phyloP scores from a whole-genome alignment of 2,113 vertebrate species.

The Pluvianellus socialis region DNA sequence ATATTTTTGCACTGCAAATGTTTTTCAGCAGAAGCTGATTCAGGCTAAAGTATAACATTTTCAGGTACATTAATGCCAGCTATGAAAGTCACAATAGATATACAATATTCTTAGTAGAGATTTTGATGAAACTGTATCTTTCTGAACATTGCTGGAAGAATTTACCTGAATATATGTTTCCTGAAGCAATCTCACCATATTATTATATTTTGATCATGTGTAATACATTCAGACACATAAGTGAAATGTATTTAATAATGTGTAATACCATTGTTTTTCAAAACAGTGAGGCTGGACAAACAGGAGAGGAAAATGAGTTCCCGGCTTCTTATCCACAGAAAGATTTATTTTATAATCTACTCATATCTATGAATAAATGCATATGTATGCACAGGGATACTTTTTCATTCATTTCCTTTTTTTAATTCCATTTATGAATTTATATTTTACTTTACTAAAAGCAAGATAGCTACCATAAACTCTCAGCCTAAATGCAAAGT shows the following conservation, averaged over 20 bases:
- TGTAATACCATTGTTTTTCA: background rate
- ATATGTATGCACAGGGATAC: background rate
- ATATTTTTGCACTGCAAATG: background rate
- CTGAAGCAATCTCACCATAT: background rate
- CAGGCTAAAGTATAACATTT: background rate
- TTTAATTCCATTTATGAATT: background rate
- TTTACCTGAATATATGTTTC: background rate
- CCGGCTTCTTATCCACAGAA: background rate
- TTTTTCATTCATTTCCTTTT: background rate
- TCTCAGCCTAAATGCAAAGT: background rate
- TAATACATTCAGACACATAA: background rate
- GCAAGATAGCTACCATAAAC: background rate
- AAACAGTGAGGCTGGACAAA: background rate
- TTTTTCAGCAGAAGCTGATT: background rate
- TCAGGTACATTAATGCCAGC: conserved; percentile 28
- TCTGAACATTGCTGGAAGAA: background rate
- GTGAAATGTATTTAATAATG: background rate
- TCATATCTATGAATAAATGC: background rate
- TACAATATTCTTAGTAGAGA: background rate
- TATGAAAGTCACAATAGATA: conserved; percentile 13
- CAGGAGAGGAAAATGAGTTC: background rate
- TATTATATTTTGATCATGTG: background rate
- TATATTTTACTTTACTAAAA: background rate
- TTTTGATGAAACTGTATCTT: background rate
- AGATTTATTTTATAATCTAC: background rate